Conservation (phyloP, 2,113 vertebrate species). For the Jacana jacana region DNA sequence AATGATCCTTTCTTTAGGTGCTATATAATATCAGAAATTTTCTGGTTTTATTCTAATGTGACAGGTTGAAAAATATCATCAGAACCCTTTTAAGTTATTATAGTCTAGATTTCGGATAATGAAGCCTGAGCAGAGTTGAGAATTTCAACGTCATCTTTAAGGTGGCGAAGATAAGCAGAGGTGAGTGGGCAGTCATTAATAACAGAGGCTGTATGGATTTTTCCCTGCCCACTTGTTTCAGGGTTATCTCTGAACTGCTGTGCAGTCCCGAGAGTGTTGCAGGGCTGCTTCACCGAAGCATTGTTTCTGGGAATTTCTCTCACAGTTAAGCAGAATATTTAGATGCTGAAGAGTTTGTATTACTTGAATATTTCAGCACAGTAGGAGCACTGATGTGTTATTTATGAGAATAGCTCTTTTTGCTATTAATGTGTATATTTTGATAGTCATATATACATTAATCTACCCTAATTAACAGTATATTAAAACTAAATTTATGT, state of each 20-base stretch:
- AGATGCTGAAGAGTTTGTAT: background rate
- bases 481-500: background rate
- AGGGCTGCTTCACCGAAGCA: background rate
- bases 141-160: conserved; percentile 54
- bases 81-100: conserved; percentile 9
- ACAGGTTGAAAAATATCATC: background rate
- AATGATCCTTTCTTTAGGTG: background rate
- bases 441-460: background rate
- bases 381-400: background rate
- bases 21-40: background rate
- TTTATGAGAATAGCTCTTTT: background rate
- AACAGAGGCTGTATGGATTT: conserved; percentile 50
- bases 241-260: conserved; percentile 49
- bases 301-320: background rate
- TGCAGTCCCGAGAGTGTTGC: background rate
- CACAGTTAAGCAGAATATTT: background rate
- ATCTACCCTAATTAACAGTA: background rate
- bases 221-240: conserved; percentile 12
- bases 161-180: conserved; percentile 54
- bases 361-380: background rate
- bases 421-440: background rate
- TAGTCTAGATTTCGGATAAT: conserved; percentile 1
- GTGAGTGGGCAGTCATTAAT: conserved; percentile 55
- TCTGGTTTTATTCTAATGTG: background rate
- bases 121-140: conserved; percentile 11